These are phyloP conservation scores for Sander vitreus DNA, from an alignment of 2,113 vertebrate species.

Conservation along the genomic window DNA sequence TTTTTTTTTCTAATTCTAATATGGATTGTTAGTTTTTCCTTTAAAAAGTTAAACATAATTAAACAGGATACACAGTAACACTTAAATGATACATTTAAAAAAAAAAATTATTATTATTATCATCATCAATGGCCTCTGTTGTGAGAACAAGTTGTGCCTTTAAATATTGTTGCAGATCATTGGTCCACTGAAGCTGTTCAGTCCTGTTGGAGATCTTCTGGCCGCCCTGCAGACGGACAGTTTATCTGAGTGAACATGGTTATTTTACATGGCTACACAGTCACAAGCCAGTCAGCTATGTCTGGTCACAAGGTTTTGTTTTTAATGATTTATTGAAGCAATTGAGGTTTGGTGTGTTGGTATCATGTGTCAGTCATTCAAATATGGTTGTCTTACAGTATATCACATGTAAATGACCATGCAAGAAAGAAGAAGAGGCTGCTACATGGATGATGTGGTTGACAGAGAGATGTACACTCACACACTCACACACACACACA, in stretches of 20 bases:
- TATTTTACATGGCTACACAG: not conserved
- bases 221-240: conserved; percentile 1
- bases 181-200: not conserved
- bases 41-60: not conserved
- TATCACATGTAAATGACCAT: not conserved
- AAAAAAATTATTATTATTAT: not conserved
- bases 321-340: conserved; percentile 2
- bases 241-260: not conserved
- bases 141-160: conserved; percentile 1
- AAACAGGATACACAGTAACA: not conserved
- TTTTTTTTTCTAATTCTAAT: not conserved
- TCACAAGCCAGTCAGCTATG: not conserved
- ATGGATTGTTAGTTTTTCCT: not conserved
- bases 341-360: not conserved
- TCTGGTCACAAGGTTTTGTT: not conserved
- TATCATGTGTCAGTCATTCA: not conserved
- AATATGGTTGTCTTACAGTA: not conserved
- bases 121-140: not conserved
- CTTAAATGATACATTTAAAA: not conserved
- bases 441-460: not conserved
- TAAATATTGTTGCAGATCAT: conserved; percentile 50
- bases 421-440: not conserved
- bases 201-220: not conserved
- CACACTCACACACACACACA: not conserved
- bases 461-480: not conserved